phyloP scores from a whole-genome alignment of 2,888 invertebrate genomes.

The Apamea monoglypha region DNA sequence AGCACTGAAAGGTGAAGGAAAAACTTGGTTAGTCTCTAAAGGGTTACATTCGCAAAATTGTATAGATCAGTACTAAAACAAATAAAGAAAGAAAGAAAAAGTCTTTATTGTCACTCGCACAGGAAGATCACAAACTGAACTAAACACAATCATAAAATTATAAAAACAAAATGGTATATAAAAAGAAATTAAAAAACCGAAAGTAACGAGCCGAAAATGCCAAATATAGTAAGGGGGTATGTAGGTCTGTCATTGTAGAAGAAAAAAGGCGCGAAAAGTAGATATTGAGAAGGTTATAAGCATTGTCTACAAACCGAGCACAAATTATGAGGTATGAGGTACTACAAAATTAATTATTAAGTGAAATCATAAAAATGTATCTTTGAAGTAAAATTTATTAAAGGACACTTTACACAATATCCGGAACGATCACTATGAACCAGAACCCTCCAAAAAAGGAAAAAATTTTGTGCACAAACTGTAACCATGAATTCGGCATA shows the following conservation, averaged over 20 bases:
- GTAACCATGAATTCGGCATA: too few species aligned
- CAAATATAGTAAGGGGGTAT: background rate
- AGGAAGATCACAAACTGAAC: too few species aligned
- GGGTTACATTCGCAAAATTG: background rate
- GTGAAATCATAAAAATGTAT: background rate
- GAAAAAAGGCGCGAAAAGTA: background rate
- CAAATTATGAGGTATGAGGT: too few species aligned
- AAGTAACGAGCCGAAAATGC: too few species aligned
- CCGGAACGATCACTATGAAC: too few species aligned
- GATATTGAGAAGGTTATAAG: background rate
- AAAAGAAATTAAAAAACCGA: too few species aligned
- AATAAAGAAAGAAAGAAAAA: background rate
- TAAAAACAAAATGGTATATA: too few species aligned
- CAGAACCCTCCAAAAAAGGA: background rate
- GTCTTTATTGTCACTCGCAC: too few species aligned
- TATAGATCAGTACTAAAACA: background rate
- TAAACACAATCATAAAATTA: too few species aligned
- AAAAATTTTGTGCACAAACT: background rate
- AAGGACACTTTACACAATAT: background rate
- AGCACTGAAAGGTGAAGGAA: slow-evolving; percentile 70
- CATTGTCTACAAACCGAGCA: too few species aligned
- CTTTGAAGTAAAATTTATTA: background rate
- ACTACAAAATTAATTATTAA: too few species aligned
- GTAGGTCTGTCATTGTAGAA: background rate
- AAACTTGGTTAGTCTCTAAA: background rate